These are phyloP conservation scores for Hypsibius dujardini DNA, from an alignment of 1,140 invertebrate species.

Conservation along the genomic window DNA sequence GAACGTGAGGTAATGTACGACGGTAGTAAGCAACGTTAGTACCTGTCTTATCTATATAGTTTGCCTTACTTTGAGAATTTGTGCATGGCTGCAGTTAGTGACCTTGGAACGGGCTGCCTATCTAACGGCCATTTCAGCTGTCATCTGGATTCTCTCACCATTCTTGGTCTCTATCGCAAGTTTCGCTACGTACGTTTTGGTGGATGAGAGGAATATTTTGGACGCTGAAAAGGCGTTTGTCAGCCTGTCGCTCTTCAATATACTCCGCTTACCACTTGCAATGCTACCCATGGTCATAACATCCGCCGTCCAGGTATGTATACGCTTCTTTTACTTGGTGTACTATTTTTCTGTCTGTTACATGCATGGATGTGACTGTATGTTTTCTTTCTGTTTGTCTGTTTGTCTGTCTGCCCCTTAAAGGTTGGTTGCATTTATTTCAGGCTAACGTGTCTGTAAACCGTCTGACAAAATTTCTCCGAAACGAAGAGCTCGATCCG, in stretches of 20 bases:
- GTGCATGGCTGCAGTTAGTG: slow-evolving; percentile 44
- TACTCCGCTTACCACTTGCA: slow-evolving; percentile 38
- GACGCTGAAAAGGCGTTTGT: slow-evolving; percentile 46
- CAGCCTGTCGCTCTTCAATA: slow-evolving; percentile 36
- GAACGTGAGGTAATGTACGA: slow-evolving; percentile 24
- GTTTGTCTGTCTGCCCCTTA: neutral
- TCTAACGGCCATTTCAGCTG: slow-evolving; percentile 17
- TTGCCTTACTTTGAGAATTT: neutral
- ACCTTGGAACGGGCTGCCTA: slow-evolving; percentile 33
- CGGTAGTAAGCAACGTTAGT: neutral
- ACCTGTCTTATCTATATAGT: too few species aligned
- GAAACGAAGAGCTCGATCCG: slow-evolving; percentile 11
- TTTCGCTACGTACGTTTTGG: slow-evolving; percentile 65
- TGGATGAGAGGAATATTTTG: slow-evolving; percentile 34
- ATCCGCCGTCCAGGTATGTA: slow-evolving; percentile 64
- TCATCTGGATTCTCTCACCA: slow-evolving; percentile 21
- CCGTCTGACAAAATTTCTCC: slow-evolving; percentile 1
- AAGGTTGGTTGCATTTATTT: neutral
- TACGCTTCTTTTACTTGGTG: neutral
- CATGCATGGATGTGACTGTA: neutral
- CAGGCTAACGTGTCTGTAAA: neutral
- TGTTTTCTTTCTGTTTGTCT: neutral
- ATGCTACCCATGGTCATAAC: slow-evolving; percentile 73
- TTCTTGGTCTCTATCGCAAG: slow-evolving; percentile 49
- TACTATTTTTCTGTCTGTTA: too few species aligned